Percentiles rank a stretch among this genome's conserved stretches.
phyloP scores from a whole-genome alignment of 1,140 invertebrate species.

The Lethocerus indicus region DNA sequence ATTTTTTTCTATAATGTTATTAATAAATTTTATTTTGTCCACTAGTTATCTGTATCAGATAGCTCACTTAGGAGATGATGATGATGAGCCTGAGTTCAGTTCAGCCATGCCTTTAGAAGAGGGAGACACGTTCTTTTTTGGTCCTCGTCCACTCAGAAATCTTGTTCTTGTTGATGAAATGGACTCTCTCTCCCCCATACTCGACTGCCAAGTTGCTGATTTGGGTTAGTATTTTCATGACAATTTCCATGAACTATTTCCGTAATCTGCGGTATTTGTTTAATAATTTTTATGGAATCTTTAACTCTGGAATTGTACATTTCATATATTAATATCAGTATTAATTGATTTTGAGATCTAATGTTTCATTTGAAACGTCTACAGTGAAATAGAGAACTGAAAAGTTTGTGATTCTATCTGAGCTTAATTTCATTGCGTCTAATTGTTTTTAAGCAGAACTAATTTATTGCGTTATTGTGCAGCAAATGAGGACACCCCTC shows the following conservation, averaged over 20 bases:
- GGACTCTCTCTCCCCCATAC: constrained; percentile 90
- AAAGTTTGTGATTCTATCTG: too few relatives aligned
- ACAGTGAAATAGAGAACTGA: too few relatives aligned
- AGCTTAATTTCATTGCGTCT: too few relatives aligned
- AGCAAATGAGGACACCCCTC: constrained; percentile 97
- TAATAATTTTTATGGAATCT: too few relatives aligned
- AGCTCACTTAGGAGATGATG: constrained; percentile 95
- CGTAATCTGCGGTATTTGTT: too few relatives aligned
- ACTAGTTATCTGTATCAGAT: constrained; percentile 95
- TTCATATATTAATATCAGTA: too few relatives aligned
- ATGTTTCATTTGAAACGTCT: too few relatives aligned
- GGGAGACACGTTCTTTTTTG: constrained; percentile 98
- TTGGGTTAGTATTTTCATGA: constrained; percentile 19
- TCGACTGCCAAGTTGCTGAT: constrained; percentile 55
- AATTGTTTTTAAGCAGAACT: background rate
- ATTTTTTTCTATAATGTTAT: too few relatives aligned
- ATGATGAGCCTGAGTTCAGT: constrained; percentile 98
- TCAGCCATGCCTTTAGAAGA: constrained; percentile 96
- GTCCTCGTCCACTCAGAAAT: constrained; percentile 83
- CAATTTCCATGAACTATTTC: too few relatives aligned
- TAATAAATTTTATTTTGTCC: constrained; percentile 9
- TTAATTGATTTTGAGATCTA: too few relatives aligned
- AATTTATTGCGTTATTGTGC: constrained; percentile 18
- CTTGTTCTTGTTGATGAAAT: constrained; percentile 95
- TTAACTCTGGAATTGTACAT: too few relatives aligned